Conservation (phyloP, 2,888 invertebrate species). For the Erebia ligea region DNA sequence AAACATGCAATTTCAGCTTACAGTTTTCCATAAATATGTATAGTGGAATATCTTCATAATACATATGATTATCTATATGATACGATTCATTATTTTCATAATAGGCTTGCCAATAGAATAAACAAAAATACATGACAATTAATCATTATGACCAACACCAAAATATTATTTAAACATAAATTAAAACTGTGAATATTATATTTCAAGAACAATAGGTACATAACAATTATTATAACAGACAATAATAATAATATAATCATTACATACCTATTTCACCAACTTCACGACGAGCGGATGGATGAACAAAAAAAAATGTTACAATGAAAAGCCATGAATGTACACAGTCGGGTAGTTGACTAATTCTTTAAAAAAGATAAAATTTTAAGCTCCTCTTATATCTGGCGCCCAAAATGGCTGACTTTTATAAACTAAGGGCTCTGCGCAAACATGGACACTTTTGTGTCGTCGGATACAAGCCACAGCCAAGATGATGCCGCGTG, state of each 20-base stretch:
- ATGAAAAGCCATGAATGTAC: constrained; percentile 20
- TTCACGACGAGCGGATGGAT: constrained; percentile 50
- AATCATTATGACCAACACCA: not conserved
- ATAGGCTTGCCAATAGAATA: not conserved
- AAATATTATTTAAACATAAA: not conserved
- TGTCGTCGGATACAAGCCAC: too few species aligned
- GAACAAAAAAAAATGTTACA: constrained; percentile 44
- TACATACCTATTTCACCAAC: constrained; percentile 59
- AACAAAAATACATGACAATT: not conserved
- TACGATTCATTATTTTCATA: too few species aligned
- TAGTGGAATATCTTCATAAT: too few species aligned
- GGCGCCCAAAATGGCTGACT: too few species aligned
- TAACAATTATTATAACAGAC: not conserved
- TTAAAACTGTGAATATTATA: not conserved
- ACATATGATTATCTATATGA: too few species aligned
- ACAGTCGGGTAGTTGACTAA: not conserved
- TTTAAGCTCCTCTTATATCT: too few species aligned
- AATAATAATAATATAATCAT: constrained; percentile 8
- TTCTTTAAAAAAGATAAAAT: not conserved
- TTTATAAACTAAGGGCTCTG: too few species aligned
- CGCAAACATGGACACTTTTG: too few species aligned
- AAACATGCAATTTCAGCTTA: not conserved
- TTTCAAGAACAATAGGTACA: not conserved
- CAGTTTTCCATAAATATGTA: too few species aligned
- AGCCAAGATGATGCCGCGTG: too few species aligned